These are phyloP conservation scores for Cremastinae sp. DNA, from an alignment of 2,888 invertebrate genomes.

Conservation along the genomic window DNA sequence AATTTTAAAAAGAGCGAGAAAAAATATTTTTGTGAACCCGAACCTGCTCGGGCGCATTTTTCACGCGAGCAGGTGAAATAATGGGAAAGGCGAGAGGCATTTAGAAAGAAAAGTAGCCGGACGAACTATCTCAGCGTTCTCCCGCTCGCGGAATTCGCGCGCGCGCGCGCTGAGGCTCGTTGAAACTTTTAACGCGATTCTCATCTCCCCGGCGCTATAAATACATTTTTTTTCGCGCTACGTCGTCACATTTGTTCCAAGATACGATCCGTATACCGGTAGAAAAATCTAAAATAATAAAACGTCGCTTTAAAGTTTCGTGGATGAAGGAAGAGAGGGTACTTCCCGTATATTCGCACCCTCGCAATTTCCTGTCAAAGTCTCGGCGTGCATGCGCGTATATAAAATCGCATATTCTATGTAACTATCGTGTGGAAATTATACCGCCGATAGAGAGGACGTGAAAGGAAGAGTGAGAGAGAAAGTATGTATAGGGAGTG, in stretches of 20 bases:
- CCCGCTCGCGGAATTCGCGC: neutral
- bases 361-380: neutral
- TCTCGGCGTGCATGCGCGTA: neutral
- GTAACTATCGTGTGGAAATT: slow-evolving; percentile 22
- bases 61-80: too few relatives aligned
- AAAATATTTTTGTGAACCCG: too few relatives aligned
- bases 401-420: slow-evolving; percentile 22
- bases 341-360: slow-evolving; percentile 21
- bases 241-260: slow-evolving; percentile 50
- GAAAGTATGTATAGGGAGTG: slow-evolving; percentile 54
- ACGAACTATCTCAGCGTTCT: slow-evolving; percentile 4
- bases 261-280: slow-evolving; percentile 45
- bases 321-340: slow-evolving; percentile 16
- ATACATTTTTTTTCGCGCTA: slow-evolving; percentile 26
- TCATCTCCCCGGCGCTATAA: slow-evolving; percentile 6
- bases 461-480: slow-evolving; percentile 30
- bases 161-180: slow-evolving; percentile 15
- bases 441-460: slow-evolving; percentile 2
- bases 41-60: too few relatives aligned
- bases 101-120: slow-evolving; percentile 8
- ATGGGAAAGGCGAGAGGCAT: too few relatives aligned
- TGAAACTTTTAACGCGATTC: slow-evolving; percentile 43
- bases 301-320: slow-evolving; percentile 39
- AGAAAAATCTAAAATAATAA: slow-evolving; percentile 48
- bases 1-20: too few relatives aligned